Evolutionary conservation across 2,888 invertebrate species (phyloP), one percentile per base, ranked within the genome.

Genomic region (Alcis repandata): DNA sequence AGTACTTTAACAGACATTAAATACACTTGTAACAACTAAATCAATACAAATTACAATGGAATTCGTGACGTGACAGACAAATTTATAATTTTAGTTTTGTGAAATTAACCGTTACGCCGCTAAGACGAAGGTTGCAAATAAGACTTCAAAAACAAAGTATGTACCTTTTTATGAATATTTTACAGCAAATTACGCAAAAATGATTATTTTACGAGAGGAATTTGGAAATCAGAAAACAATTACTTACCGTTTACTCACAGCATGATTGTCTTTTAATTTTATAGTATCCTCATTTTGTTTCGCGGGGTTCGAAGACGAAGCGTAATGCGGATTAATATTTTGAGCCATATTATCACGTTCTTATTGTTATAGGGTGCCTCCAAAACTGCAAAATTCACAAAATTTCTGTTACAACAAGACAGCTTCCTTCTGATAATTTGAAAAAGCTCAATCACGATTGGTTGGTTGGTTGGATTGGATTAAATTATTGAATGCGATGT

Each of bases 241-340:
- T 74, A 88, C 94, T 92, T 92, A 97, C 97, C 97, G 95, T 96
- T 97, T 98, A 91, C 97, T 97, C 77, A 97, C 97, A 85, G 97
- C 97, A 91, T 98, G 97, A 93, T 96, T 97, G 90, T 98, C 97
- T 90, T 95, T 95, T 77, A 95, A 84, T 87, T 95, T 96, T 83
- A 96, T 95, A 75, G 95, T 96, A 84, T 97, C 97, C 86, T 97
- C 97, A 85, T 95, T 96, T 77, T 97, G 96, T 94, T 97, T 97
- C 71, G 95, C 93, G 73, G 95, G 94, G 85, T 96, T 95, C 69
- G 96, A 95, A 78, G 96, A 95, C 72, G 95, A 95, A 72, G 96
- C 95, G 83, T 95, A 95, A 84, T 96, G 95, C 74, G 97, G 97
- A 91, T 97, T 97, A 78, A 97, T 96, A 93, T 97, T 97, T 93